Base-by-base conservation (phyloP, 2,888 invertebrate species). In the Sphaeridia pumilis region DNA sequence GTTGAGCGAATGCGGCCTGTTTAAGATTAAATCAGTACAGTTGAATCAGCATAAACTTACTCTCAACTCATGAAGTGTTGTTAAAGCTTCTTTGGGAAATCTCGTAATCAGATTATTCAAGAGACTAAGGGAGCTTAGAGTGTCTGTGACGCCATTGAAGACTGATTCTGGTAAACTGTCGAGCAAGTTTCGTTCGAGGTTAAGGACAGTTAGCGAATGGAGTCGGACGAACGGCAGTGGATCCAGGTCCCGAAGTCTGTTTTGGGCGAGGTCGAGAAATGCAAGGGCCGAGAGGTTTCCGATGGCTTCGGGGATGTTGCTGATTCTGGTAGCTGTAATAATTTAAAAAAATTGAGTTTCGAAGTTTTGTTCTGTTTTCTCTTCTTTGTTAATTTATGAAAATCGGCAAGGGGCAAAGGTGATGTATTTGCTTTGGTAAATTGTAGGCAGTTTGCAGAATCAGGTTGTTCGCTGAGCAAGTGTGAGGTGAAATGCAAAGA, bases 231-330 rank as follows among this genome's bases (percentile, higher is more conserved):
- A 59, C 31, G 58, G 60, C 17, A 43, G 48, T 5, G 66, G 59
- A 10, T 61, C 61, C 35, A 90, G 72, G 69, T 87, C 86, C 61
- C 83, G 76, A 43, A 92, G 80, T 65, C 85, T 82, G 68, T 92
- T 92, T 71, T 89, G 85, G 1, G 90, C 89, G 53, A 92, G 73
- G 73, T 92, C 92, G 53, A 92, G 74, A 68, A 90, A 92, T 1
- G 90, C 89, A 59, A 92, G 72, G 45, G 82, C 83, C 56, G 76
- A 79, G 28, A 92, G 74, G 4, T 84, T 85, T 58, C 80, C 74
- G 21, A 90, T 80, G 44, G 87, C 82, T 62, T 81, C 81, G 0
- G 92, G 90, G 12, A 92, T 79, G 47, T 75, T 74, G 65, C 83
- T 83, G 69, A 87, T 87, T 50, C 80, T 76, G 0, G 88, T 87